Evolutionary conservation across 2,888 invertebrate genomes (phyloP), one percentile per base, ranked within the genome.

Genomic region (Graphium colonna): DNA sequence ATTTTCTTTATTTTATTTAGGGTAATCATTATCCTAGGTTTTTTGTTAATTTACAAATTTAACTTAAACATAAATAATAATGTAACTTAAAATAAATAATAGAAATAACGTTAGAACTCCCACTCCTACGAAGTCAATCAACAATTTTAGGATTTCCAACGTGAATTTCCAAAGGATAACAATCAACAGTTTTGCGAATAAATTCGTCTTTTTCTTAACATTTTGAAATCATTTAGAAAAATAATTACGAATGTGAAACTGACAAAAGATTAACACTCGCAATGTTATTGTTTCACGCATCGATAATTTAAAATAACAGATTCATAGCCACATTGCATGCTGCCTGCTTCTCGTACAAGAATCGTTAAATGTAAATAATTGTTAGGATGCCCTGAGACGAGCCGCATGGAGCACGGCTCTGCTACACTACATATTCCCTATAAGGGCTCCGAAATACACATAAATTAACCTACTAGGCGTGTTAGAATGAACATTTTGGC

Each of bases 11-110:
- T 78, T 79, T 72, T 80, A 82, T 64, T 61, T 71, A 36, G 36
- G 21, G 36, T 36, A 72, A 69, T 69, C 71, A 73, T 79, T 82
- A 77, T 72, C 77, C 86, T 86, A 86, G 65, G 69, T 81, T 81
- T 80, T 79, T 84, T 86, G 86, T 88, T 88, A 87, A 83, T 88
- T 86, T 85, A 89, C 87, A 88, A 79, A 72, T 77, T 82, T 82
- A 82, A 78, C 84, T 87, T 87, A 84, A 78, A 57, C 49, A 63
- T 64, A 65, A 64, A 60, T 62, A 66, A 48, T 45, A 40, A 50
- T 49, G 40, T 68, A 67, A 67, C 68, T 68, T 68, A 73, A 76
- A 88, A 88, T 88, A 88, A 89, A 89, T 89, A 88, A 86, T 86
- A 83, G 73, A 82, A 85, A 82, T 82, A 88, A 84, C 82, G 75